Evolutionary conservation across 2,888 invertebrate species (phyloP).

Genomic region (Epinotia demarniana): DNA sequence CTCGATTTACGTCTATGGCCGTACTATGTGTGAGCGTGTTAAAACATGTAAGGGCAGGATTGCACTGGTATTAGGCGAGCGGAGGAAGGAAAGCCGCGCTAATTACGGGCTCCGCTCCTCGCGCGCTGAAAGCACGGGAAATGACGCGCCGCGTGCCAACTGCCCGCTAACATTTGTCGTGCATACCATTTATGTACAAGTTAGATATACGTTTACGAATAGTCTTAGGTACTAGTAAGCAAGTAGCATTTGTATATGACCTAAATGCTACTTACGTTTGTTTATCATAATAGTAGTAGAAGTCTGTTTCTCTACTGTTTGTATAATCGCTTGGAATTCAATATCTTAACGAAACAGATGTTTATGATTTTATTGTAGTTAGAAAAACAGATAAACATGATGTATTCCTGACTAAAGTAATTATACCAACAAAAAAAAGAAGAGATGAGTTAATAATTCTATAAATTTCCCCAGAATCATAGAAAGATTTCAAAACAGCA

Average conservation of each 20-base stretch:
- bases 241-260: not conserved
- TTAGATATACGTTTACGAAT: not conserved
- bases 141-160: conserved; percentile 43
- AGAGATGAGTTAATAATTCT: too few species aligned
- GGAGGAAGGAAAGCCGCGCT: conserved; percentile 79
- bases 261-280: not conserved
- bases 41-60: not conserved
- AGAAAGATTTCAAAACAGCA: too few species aligned
- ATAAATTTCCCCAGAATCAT: too few species aligned
- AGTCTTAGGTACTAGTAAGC: not conserved
- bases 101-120: conserved; percentile 72
- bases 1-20: too few species aligned
- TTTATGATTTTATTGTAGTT: too few species aligned
- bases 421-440: too few species aligned
- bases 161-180: conserved; percentile 4
- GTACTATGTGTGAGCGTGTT: not conserved
- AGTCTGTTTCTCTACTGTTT: too few species aligned
- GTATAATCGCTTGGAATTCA: too few species aligned
- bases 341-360: too few species aligned
- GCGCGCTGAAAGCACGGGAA: conserved; percentile 58
- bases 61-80: not conserved
- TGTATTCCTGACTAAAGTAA: too few species aligned
- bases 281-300: not conserved
- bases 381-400: too few species aligned
- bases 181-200: not conserved